Percentiles rank a stretch among this genome's conserved stretches.
Conservation (phyloP, 2,888 invertebrate species). For the Agonopterix heracliana region DNA sequence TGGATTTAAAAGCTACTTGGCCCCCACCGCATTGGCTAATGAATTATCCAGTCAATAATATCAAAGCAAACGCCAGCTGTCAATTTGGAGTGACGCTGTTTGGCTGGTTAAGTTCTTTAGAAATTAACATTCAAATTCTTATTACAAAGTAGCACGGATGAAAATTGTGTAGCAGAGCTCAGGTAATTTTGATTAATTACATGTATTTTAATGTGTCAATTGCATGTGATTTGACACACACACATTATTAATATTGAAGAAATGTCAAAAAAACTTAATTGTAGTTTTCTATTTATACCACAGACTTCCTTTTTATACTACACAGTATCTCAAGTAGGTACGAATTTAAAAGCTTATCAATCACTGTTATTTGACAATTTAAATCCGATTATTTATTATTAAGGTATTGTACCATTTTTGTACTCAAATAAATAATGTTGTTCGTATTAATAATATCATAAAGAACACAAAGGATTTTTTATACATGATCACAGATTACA, state of each 20-base stretch:
- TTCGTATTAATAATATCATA: no score
- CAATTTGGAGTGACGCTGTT: constrained; percentile 50
- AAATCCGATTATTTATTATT: no score
- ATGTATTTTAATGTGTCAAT: constrained; percentile 45
- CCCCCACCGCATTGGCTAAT: constrained; percentile 41
- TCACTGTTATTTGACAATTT: no score
- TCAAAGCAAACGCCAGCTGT: constrained; percentile 60
- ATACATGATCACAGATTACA: no score
- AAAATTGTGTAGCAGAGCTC: constrained; percentile 7
- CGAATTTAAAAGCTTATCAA: no score
- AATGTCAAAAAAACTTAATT: not conserved
- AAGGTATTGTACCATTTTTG: no score
- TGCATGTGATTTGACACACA: constrained; percentile 28
- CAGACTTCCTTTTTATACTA: no score
- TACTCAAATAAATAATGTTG: no score
- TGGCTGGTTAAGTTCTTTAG: constrained; percentile 30
- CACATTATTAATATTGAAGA: not conserved
- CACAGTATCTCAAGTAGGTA: no score
- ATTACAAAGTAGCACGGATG: constrained; percentile 12
- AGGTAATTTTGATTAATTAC: constrained; percentile 42
- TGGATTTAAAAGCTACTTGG: constrained; percentile 12
- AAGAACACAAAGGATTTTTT: no score
- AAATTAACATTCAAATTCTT: not conserved
- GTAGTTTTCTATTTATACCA: no score
- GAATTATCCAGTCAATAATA: constrained; percentile 62